A percentile compares a stretch with the other conserved stretches of the same genome.
These are phyloP conservation scores for Oppia nitens DNA, from an alignment of 1,140 invertebrate genomes.

Conservation along the genomic window DNA sequence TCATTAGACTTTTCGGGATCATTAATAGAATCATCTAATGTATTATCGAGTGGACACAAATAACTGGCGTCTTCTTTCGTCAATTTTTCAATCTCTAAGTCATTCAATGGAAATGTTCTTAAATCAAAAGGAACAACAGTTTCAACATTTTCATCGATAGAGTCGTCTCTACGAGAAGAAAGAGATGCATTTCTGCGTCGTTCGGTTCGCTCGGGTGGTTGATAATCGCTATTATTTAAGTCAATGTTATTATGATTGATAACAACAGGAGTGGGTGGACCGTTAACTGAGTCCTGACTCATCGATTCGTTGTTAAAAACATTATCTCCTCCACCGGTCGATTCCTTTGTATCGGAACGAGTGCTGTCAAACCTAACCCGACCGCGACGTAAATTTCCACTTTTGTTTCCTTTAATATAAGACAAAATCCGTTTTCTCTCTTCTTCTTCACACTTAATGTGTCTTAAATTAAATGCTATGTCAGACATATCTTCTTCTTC, in stretches of 20 bases:
- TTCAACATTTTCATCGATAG: slow-evolving; percentile 13
- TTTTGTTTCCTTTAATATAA: slow-evolving; percentile 3
- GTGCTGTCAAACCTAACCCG: slow-evolving; percentile 5
- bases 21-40: background rate
- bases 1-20: background rate
- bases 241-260: slow-evolving; percentile 16
- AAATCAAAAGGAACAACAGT: slow-evolving; percentile 45
- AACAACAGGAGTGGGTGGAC: slow-evolving; percentile 20
- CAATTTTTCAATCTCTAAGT: slow-evolving; percentile 50
- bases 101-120: slow-evolving; percentile 51
- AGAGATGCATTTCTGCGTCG: slow-evolving; percentile 13
- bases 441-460: slow-evolving; percentile 52
- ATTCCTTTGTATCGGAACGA: slow-evolving; percentile 34
- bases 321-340: slow-evolving; percentile 31
- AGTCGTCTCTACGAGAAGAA: slow-evolving; percentile 14
- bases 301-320: slow-evolving; percentile 41
- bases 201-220: slow-evolving; percentile 3
- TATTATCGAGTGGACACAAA: background rate
- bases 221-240: slow-evolving; percentile 23
- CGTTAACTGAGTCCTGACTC: slow-evolving; percentile 35
- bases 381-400: slow-evolving; percentile 27
- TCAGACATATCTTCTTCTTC: slow-evolving; percentile 55
- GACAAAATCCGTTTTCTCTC: slow-evolving; percentile 51
- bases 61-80: slow-evolving; percentile 28
- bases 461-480: slow-evolving; percentile 43